Percentiles rank a stretch among this genome's conserved stretches.
Evolutionary conservation across 1,140 invertebrate species (phyloP).

Genomic region (Drosophila eugracilis): DNA sequence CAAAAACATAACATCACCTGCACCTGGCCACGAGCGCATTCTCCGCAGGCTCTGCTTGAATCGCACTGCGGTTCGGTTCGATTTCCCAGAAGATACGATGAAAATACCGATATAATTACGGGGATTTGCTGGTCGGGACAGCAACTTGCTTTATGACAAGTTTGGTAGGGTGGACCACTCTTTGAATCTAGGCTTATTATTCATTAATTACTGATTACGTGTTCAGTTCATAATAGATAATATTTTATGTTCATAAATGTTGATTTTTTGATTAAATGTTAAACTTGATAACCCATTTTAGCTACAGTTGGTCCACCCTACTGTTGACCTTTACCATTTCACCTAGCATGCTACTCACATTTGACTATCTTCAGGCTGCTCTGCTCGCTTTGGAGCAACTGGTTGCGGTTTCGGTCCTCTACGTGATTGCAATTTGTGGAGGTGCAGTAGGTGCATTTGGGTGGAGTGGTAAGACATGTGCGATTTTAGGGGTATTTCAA

Average conservation of each 20-base stretch:
- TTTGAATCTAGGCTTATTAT: no score
- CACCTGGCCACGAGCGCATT: conserved; percentile 72
- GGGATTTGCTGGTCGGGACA: background rate
- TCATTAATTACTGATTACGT: no score
- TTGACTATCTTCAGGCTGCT: conserved; percentile 72
- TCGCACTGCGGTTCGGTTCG: conserved; percentile 52
- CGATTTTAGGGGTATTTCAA: conserved; percentile 15
- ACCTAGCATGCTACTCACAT: conserved; percentile 68
- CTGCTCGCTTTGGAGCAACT: conserved; percentile 39
- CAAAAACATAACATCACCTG: conserved; percentile 70
- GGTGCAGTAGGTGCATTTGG: conserved; percentile 58
- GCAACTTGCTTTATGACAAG: background rate
- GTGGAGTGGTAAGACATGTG: conserved; percentile 47
- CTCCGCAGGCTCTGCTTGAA: conserved; percentile 63
- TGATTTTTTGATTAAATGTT: background rate
- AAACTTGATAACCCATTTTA: background rate
- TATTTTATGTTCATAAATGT: no score
- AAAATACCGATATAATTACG: conserved; percentile 5
- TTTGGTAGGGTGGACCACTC: conserved; percentile 11
- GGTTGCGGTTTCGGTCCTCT: conserved; percentile 65
- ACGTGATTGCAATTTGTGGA: conserved; percentile 42
- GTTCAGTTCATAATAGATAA: background rate
- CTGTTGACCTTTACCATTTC: background rate
- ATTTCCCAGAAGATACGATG: conserved; percentile 15
- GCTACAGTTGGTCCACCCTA: conserved; percentile 11